Evolutionary conservation across 2,113 vertebrate genomes (phyloP).

Genomic region (Gnathonemus longibarbis): DNA sequence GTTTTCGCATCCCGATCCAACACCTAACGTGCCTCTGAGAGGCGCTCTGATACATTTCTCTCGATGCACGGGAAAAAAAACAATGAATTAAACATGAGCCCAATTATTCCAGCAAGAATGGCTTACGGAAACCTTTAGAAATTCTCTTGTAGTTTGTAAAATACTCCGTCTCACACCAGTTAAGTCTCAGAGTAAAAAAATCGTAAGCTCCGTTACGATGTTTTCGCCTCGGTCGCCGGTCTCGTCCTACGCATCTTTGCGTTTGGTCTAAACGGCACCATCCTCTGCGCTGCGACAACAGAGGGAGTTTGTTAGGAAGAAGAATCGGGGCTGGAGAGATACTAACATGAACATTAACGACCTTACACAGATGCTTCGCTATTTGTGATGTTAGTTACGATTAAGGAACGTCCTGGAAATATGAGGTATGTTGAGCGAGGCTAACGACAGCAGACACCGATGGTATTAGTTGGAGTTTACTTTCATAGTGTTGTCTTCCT

Average conservation of each 20-base stretch:
- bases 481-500: not conserved
- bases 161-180: not conserved
- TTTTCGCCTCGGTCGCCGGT: not conserved
- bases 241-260: not conserved
- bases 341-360: not conserved
- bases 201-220: too few relatives aligned
- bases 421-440: not conserved
- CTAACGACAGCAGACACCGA: not conserved
- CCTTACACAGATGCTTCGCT: not conserved
- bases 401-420: not conserved
- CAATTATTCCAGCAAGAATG: conserved; percentile 5
- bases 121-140: conserved; percentile 1
- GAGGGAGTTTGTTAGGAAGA: not conserved
- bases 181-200: not conserved
- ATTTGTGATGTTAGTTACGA: not conserved
- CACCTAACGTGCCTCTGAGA: not conserved
- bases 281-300: not conserved
- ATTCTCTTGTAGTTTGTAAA: not conserved
- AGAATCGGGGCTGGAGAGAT: not conserved
- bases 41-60: not conserved
- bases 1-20: not conserved
- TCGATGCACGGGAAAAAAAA: not conserved
- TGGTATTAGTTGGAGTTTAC: not conserved
- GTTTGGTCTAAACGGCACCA: not conserved
- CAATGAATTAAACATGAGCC: conserved; percentile 21